Conservation (phyloP, 2,888 invertebrate species). For the Drosophila vallismaia region DNA sequence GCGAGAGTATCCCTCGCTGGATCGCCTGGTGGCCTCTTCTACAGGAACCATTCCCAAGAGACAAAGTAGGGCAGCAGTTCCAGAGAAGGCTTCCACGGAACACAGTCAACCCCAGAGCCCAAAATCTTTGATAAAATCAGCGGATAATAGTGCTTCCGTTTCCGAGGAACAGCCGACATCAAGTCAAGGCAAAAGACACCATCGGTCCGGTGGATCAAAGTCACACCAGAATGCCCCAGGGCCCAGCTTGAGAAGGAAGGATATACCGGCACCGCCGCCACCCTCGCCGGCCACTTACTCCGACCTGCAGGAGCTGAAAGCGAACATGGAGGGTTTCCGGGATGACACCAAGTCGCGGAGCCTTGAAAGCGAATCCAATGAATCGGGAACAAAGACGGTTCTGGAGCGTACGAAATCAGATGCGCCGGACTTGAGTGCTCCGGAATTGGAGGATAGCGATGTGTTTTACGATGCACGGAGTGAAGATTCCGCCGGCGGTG, state of each 20-base stretch:
- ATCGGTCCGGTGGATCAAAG: slow-evolving; percentile 59
- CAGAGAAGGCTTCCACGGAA: slow-evolving; percentile 14
- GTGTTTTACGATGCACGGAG: slow-evolving; percentile 83
- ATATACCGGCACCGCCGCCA: slow-evolving; percentile 78
- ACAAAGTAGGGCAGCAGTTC: slow-evolving; percentile 25
- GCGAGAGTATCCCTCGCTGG: slow-evolving; percentile 80
- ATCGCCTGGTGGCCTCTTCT: slow-evolving; percentile 77
- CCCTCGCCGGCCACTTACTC: slow-evolving; percentile 80
- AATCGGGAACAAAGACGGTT: slow-evolving; percentile 17
- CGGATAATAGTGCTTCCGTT: slow-evolving; percentile 30
- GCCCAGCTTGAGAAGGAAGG: slow-evolving; percentile 63
- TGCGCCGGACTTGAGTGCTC: slow-evolving; percentile 8
- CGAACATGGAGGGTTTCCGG: slow-evolving; percentile 72
- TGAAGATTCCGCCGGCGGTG: slow-evolving; percentile 72
- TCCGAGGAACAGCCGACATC: slow-evolving; percentile 7
- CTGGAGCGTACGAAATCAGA: neutral
- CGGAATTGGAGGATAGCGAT: slow-evolving; percentile 77
- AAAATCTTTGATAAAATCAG: slow-evolving; percentile 57
- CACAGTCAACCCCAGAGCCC: slow-evolving; percentile 12
- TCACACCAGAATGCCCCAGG: slow-evolving; percentile 23
- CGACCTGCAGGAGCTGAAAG: slow-evolving; percentile 77
- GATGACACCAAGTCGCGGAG: slow-evolving; percentile 73
- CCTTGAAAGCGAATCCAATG: slow-evolving; percentile 59
- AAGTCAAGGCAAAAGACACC: slow-evolving; percentile 52
- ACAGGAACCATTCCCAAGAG: slow-evolving; percentile 82